phyloP scores from a whole-genome alignment of 2,888 invertebrate genomes.

The Patella depressa region DNA sequence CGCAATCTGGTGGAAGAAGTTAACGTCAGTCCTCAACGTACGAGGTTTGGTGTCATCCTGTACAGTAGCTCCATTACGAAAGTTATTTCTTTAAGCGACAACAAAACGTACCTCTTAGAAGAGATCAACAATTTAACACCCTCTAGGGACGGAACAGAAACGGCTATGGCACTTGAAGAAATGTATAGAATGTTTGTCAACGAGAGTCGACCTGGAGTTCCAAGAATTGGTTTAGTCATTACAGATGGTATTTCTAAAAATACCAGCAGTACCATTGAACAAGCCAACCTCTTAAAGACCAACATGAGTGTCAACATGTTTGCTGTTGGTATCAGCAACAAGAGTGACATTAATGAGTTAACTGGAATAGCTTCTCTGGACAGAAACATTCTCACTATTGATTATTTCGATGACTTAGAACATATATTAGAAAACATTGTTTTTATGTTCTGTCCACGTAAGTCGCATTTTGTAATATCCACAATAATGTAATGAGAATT shows the following conservation, averaged over 20 bases:
- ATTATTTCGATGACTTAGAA: neutral
- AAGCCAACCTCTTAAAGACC: conserved; percentile 39
- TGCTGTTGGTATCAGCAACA: neutral
- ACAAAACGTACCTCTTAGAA: neutral
- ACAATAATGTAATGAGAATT: too few relatives aligned
- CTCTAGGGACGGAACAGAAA: conserved; percentile 7
- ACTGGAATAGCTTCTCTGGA: neutral
- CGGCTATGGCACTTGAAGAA: neutral
- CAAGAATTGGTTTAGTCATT: conserved; percentile 64
- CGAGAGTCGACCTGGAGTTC: conserved; percentile 34
- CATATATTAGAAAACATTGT: conserved; percentile 1
- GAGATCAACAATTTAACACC: neutral
- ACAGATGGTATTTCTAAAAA: conserved; percentile 67
- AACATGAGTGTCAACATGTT: neutral
- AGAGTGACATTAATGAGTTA: neutral
- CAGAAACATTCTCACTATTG: conserved; percentile 1
- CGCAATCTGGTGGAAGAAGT: neutral
- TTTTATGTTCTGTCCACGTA: neutral
- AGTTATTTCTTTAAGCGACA: neutral
- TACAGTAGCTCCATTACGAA: conserved; percentile 12
- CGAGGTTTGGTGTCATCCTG: conserved; percentile 3
- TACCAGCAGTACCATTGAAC: conserved; percentile 57
- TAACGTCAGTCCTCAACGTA: neutral
- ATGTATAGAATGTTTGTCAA: conserved; percentile 5
- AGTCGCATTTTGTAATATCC: neutral